These are phyloP conservation scores for Zoanthus sociatus DNA, from an alignment of 92 coral and sea anemone genomes.

Conservation along the genomic window DNA sequence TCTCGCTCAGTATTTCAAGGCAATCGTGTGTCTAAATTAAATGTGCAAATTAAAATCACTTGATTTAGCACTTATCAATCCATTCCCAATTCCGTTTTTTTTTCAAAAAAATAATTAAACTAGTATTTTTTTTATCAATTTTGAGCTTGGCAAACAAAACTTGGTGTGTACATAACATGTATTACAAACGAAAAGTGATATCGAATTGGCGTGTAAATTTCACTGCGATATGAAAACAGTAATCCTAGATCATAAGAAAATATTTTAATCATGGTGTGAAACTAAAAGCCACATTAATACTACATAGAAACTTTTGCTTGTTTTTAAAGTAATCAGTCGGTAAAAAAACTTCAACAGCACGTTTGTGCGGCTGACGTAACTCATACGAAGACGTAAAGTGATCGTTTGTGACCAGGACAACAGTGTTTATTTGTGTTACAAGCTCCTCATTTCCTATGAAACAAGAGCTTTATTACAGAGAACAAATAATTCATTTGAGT, in stretches of 20 bases:
- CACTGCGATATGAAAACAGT: neutral
- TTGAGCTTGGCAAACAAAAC: conserved; percentile 9
- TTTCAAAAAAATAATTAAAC: neutral
- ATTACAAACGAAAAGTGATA: neutral
- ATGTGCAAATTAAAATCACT: conserved; percentile 24
- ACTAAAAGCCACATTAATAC: neutral
- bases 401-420: conserved; percentile 12
- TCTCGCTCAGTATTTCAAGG: neutral
- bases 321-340: neutral
- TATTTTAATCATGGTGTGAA: neutral
- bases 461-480: neutral
- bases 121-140: neutral
- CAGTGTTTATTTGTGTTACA: conserved; percentile 2
- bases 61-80: neutral
- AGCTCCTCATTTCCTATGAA: conserved; percentile 25
- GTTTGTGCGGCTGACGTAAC: neutral
- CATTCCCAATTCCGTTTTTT: neutral
- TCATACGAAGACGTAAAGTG: too few relatives aligned
- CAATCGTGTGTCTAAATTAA: conserved; percentile 2
- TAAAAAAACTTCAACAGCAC: neutral
- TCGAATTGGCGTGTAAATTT: neutral
- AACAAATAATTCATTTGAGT: neutral
- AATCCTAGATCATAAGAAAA: neutral
- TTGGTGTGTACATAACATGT: neutral
- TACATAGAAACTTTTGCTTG: neutral